Conservation (phyloP, 2,888 invertebrate genomes). For the Patella depressa region DNA sequence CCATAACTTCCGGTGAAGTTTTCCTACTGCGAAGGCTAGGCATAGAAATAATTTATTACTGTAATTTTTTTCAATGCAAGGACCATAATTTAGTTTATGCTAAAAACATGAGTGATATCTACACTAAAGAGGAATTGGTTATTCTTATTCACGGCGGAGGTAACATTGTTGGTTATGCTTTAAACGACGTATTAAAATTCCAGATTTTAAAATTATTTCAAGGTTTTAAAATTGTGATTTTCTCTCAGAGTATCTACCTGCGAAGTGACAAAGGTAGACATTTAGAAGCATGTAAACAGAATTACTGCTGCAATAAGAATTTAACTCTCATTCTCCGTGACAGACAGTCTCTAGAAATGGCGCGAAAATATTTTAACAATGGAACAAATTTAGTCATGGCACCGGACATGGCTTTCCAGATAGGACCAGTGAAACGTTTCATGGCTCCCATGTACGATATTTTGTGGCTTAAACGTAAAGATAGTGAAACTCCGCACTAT, state of each 20-base stretch:
- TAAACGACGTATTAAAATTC: slow-evolving; percentile 8
- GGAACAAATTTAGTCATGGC: slow-evolving; percentile 28
- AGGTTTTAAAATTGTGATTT: slow-evolving; percentile 21
- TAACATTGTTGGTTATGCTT: slow-evolving; percentile 23
- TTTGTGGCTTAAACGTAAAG: slow-evolving; percentile 34
- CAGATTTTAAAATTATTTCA: slow-evolving; percentile 25
- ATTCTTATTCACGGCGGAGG: slow-evolving; percentile 2
- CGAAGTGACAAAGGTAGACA: neutral
- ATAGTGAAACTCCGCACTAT: slow-evolving; percentile 26
- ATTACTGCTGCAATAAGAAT: slow-evolving; percentile 24
- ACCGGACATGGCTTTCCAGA: slow-evolving; percentile 40
- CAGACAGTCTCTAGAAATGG: slow-evolving; percentile 21
- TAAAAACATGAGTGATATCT: neutral
- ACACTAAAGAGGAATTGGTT: slow-evolving; percentile 15
- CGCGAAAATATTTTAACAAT: slow-evolving; percentile 23
- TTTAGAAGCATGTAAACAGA: slow-evolving; percentile 3
- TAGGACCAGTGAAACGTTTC: slow-evolving; percentile 25
- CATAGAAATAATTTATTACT: slow-evolving; percentile 26
- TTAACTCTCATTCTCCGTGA: slow-evolving; percentile 32
- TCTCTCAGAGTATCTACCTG: slow-evolving; percentile 34
- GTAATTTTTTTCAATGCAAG: slow-evolving; percentile 12
- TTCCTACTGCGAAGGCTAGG: slow-evolving; percentile 21
- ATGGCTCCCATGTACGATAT: slow-evolving; percentile 32
- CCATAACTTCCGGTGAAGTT: slow-evolving; percentile 35
- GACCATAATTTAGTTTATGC: slow-evolving; percentile 20